Evolutionary conservation across 2,888 invertebrate genomes (phyloP).

Genomic region (Tiliacea aurago): DNA sequence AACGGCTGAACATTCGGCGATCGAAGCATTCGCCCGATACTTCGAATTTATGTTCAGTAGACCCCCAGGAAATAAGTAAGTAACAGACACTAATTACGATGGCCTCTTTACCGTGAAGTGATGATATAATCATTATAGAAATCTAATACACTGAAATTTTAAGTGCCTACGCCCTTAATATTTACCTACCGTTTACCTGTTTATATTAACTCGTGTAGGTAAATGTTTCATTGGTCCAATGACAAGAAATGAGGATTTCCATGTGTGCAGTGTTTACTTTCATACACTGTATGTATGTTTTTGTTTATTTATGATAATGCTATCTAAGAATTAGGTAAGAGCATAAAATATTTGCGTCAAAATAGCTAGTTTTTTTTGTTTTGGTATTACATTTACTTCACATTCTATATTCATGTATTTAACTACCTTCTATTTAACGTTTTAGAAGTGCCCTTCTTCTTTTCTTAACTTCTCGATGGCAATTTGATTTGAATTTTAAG

Average conservation of each 20-base stretch:
- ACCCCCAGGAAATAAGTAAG: constrained; percentile 13
- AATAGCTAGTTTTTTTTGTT: constrained; percentile 5
- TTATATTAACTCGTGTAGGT: neutral
- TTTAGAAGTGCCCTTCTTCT: neutral
- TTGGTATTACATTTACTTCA: constrained; percentile 7
- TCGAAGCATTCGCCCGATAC: no score
- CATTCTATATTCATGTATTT: neutral
- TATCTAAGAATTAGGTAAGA: constrained; percentile 32
- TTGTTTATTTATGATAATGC: constrained; percentile 37
- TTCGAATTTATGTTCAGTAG: no score
- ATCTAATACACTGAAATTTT: neutral
- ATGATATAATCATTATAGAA: neutral
- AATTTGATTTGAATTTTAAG: no score
- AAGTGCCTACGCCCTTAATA: constrained; percentile 7
- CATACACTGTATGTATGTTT: constrained; percentile 11
- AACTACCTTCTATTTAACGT: neutral
- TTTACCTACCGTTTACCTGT: neutral
- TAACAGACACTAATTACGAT: neutral
- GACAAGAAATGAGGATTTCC: neutral
- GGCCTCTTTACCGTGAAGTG: constrained; percentile 1
- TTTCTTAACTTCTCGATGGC: neutral
- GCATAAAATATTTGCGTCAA: neutral
- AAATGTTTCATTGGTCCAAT: neutral
- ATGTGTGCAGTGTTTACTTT: constrained; percentile 18
- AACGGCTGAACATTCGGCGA: no score